Percentiles rank a stretch among this genome's conserved stretches.
Evolutionary conservation across 2,113 vertebrate genomes (phyloP).

Genomic region (Spheniscus mendiculus): DNA sequence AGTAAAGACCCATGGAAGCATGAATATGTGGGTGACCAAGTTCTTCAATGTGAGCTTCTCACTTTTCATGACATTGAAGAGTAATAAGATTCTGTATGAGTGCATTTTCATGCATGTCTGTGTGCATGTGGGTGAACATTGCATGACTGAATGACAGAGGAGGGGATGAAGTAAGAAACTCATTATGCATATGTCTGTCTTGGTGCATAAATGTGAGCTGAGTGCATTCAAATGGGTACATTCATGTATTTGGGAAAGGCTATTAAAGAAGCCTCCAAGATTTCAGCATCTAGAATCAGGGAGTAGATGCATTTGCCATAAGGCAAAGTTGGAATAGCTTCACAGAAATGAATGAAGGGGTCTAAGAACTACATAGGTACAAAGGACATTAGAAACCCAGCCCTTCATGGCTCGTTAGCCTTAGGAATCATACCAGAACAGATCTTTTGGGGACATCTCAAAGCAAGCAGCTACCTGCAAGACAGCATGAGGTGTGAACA

Average conservation of each 20-base stretch:
- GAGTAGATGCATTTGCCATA: not conserved
- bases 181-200: not conserved
- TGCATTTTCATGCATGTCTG: not conserved
- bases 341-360: not conserved
- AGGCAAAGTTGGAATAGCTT: not conserved
- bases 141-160: not conserved
- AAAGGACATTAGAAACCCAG: not conserved
- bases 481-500: not conserved
- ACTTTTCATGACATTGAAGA: not conserved
- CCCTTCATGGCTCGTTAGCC: not conserved
- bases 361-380: not conserved
- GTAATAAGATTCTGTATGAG: not conserved
- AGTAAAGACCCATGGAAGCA: not conserved
- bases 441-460: not conserved
- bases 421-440: not conserved
- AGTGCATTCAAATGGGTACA: not conserved
- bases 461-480: constrained; percentile 34
- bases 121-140: not conserved
- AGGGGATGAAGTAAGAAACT: not conserved
- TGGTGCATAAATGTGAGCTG: not conserved
- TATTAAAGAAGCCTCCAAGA: not conserved
- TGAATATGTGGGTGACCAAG: not conserved
- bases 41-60: not conserved
- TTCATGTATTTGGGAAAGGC: not conserved
- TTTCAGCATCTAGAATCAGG: not conserved